phyloP scores from a whole-genome alignment of 64 coral and sea anemone species.

The Anthopleura sola region DNA sequence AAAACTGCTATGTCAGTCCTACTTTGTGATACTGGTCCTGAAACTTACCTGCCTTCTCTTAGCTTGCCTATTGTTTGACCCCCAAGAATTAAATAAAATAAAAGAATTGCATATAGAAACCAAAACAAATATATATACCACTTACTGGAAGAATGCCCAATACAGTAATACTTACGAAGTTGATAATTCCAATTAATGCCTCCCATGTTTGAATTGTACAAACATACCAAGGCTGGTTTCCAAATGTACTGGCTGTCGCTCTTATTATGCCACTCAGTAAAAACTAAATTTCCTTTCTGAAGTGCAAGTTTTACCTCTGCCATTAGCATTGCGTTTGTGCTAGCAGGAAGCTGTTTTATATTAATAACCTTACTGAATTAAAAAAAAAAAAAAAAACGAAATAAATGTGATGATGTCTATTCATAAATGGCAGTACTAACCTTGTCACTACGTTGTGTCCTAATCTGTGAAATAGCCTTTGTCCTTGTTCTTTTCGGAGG shows the following conservation, averaged over 20 bases:
- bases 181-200: slow-evolving; percentile 32
- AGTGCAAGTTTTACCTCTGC: too few species aligned
- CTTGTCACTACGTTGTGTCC: slow-evolving; percentile 50
- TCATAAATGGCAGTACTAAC: slow-evolving; percentile 6
- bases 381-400: slow-evolving; percentile 61
- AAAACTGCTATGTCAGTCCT: background rate
- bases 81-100: background rate
- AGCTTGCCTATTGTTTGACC: background rate
- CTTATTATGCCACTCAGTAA: slow-evolving; percentile 30
- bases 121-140: slow-evolving; percentile 48
- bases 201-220: slow-evolving; percentile 52
- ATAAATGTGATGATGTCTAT: slow-evolving; percentile 44
- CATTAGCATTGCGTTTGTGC: background rate
- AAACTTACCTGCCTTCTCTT: slow-evolving; percentile 16
- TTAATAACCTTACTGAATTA: slow-evolving; percentile 23
- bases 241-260: background rate
- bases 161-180: slow-evolving; percentile 23
- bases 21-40: slow-evolving; percentile 2
- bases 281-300: background rate
- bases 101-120: slow-evolving; percentile 35
- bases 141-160: slow-evolving; percentile 8
- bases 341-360: slow-evolving; percentile 31
- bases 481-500: background rate
- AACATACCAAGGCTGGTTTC: slow-evolving; percentile 18
- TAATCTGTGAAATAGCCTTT: background rate